A percentile compares a stretch with the other conserved stretches of the same genome.
Evolutionary conservation across 1,140 invertebrate species (phyloP).

Genomic region (Belonocnema kinseyi): DNA sequence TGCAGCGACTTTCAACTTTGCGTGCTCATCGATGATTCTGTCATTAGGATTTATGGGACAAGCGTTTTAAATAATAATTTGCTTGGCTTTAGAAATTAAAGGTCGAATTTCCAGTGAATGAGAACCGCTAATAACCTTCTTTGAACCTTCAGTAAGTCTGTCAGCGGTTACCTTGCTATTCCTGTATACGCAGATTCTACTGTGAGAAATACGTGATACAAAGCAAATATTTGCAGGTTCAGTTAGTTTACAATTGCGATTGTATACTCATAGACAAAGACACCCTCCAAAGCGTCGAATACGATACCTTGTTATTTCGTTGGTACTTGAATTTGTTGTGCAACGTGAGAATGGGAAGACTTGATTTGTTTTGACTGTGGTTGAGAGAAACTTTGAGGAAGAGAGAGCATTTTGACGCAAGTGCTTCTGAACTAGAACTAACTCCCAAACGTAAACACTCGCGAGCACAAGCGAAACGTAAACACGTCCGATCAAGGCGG

Average conservation of each 20-base stretch:
- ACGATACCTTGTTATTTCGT: too few relatives aligned
- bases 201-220: conserved; percentile 35
- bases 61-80: conserved; percentile 42
- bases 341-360: too few relatives aligned
- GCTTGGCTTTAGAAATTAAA: too few relatives aligned
- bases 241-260: conserved; percentile 31
- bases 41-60: conserved; percentile 37
- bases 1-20: conserved; percentile 16
- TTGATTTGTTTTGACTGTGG: too few relatives aligned
- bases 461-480: too few relatives aligned
- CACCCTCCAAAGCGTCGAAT: conserved; percentile 36
- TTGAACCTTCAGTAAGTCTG: conserved; percentile 24
- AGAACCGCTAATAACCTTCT: conserved; percentile 31
- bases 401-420: too few relatives aligned
- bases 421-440: too few relatives aligned
- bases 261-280: conserved; percentile 34
- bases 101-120: conserved; percentile 26
- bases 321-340: too few relatives aligned
- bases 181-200: conserved; percentile 39
- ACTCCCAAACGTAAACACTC: too few relatives aligned
- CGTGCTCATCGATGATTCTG: conserved; percentile 19
- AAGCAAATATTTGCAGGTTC: conserved; percentile 35
- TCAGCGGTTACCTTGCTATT: conserved; percentile 31
- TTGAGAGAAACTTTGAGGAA: too few relatives aligned
- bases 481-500: too few relatives aligned